These are phyloP conservation scores for Ictalurus furcatus DNA, from an alignment of 2,113 vertebrate genomes.

Conservation along the genomic window DNA sequence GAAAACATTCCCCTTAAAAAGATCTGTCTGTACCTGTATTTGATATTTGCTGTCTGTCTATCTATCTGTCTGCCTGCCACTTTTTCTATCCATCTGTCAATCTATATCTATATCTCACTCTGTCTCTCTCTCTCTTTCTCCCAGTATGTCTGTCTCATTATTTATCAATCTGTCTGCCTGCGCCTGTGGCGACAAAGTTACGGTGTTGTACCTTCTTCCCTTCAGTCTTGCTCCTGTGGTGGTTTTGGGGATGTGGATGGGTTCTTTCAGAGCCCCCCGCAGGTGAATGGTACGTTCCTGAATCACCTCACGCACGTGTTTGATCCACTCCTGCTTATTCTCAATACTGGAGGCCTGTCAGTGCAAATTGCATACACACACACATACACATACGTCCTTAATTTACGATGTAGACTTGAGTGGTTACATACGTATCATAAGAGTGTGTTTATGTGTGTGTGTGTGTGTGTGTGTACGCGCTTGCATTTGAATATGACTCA, in stretches of 20 bases:
- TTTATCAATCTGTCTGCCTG: neutral
- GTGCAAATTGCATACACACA: neutral
- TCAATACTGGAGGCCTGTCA: conserved; percentile 93
- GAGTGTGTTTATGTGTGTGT: neutral
- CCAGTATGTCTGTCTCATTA: no score
- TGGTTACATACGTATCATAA: neutral
- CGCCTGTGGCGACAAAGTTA: neutral
- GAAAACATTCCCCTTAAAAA: neutral
- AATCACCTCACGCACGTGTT: conserved; percentile 97
- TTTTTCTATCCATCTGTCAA: neutral
- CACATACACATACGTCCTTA: neutral
- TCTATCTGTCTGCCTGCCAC: neutral
- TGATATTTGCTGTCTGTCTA: neutral
- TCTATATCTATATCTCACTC: neutral
- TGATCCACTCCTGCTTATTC: conserved; percentile 99
- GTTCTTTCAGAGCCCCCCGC: conserved; percentile 95
- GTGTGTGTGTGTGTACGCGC: neutral
- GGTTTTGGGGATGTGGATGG: conserved; percentile 94
- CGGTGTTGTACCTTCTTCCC: conserved; percentile 80
- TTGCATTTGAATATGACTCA: conserved; percentile 19
- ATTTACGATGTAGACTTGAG: neutral
- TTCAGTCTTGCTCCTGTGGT: conserved; percentile 87
- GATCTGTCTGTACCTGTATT: neutral
- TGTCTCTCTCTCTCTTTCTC: neutral
- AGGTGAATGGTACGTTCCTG: conserved; percentile 97